Conservation (phyloP, 2,797 vertebrate genomes). For the Orestias chungarensis region DNA sequence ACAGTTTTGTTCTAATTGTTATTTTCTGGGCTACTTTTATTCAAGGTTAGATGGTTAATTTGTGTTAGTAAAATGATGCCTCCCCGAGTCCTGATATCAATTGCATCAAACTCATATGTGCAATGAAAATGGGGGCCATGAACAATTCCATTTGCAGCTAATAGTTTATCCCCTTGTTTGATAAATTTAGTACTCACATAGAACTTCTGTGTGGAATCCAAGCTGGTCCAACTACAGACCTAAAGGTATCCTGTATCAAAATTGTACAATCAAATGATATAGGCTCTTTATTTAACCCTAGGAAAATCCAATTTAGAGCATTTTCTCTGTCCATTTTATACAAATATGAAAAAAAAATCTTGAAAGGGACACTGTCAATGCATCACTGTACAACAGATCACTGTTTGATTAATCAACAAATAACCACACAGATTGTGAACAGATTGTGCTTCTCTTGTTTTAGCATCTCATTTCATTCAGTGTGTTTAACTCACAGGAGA, state of each 20-base stretch:
- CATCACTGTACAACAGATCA: conserved; percentile 29
- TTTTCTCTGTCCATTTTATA: not conserved
- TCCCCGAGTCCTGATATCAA: not conserved
- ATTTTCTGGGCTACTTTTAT: not conserved
- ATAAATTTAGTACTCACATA: not conserved
- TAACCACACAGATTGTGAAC: conserved; percentile 46
- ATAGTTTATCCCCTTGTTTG: not conserved
- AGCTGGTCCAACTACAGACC: not conserved
- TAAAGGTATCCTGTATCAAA: not conserved
- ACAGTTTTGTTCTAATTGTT: not conserved
- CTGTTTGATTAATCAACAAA: conserved; percentile 27
- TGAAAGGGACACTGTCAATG: conserved; percentile 19
- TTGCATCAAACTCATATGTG: not conserved
- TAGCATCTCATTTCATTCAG: conserved; percentile 21
- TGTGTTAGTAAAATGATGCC: not conserved
- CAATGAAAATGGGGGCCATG: not conserved
- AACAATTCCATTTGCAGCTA: not conserved
- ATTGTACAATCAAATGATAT: not conserved
- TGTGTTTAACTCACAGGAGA: conserved; percentile 34
- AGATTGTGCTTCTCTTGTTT: conserved; percentile 36
- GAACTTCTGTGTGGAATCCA: not conserved
- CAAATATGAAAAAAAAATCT: not conserved
- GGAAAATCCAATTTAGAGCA: not conserved
- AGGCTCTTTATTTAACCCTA: not conserved
- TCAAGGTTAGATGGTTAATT: not conserved